Percentiles rank a stretch among this genome's conserved stretches.
phyloP scores from a whole-genome alignment of 2,888 invertebrate species.

The Arge pagana region DNA sequence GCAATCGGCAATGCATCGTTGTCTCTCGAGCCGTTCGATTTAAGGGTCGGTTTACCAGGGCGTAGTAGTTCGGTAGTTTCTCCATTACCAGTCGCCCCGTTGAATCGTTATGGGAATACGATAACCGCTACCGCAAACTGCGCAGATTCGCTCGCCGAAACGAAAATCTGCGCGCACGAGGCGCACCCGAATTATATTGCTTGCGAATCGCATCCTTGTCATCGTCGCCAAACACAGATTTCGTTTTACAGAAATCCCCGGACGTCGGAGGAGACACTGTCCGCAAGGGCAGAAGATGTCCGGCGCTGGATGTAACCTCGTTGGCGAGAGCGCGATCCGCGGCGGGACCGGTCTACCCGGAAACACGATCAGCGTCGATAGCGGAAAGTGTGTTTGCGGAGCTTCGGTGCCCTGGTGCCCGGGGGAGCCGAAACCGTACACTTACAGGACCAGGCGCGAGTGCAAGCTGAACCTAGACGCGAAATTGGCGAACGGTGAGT shows the following conservation, averaged over 20 bases:
- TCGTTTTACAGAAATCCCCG: conserved; percentile 49
- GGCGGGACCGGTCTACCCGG: conserved; percentile 29
- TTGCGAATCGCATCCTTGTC: no score
- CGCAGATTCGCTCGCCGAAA: no score
- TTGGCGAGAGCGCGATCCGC: conserved; percentile 45
- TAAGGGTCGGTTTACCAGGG: no score
- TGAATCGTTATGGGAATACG: no score
- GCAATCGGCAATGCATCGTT: no score
- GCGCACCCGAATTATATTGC: no score
- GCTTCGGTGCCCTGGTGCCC: conserved; percentile 53
- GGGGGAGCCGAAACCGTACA: conserved; percentile 50
- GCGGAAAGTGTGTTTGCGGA: conserved; percentile 52
- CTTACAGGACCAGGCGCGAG: conserved; percentile 48
- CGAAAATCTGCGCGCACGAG: no score
- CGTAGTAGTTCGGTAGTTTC: no score
- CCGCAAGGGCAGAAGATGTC: conserved; percentile 47
- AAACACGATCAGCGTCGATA: conserved; percentile 32
- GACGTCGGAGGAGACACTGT: conserved; percentile 53
- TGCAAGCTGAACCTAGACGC: conserved; percentile 53
- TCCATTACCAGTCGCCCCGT: no score
- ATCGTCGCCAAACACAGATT: no score
- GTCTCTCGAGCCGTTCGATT: no score
- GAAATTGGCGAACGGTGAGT: conserved; percentile 52
- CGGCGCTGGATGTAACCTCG: conserved; percentile 50
- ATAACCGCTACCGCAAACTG: no score